Evolutionary conservation across 23 tunicate genomes (phyloP).

Genomic region (Diplosoma virens): DNA sequence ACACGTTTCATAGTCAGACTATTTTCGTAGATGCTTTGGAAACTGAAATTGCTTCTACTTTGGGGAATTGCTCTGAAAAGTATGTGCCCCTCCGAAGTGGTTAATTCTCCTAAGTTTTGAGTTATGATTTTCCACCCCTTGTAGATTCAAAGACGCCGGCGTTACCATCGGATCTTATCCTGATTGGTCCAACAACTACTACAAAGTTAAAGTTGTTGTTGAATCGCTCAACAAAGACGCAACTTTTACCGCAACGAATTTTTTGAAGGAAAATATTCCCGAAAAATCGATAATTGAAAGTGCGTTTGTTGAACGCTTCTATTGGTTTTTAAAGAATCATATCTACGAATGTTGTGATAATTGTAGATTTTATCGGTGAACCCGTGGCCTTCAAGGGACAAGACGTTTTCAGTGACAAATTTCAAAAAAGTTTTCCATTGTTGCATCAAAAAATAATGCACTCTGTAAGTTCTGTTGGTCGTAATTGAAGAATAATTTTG

Average conservation of each 20-base stretch:
- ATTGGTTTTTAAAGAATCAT: neutral
- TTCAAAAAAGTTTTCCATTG: neutral
- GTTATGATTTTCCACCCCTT: neutral
- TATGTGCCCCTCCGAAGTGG: neutral
- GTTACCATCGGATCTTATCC: conserved; percentile 93
- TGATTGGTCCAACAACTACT: conserved; percentile 85
- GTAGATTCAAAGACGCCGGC: conserved; percentile 45
- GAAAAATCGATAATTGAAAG: neutral
- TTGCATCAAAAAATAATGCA: conserved; percentile 19
- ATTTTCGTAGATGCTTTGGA: conserved; percentile 58
- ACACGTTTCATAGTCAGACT: conserved; percentile 33
- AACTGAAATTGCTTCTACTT: conserved; percentile 53
- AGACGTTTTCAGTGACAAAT: conserved; percentile 21
- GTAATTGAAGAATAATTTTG: too few species aligned
- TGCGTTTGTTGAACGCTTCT: neutral
- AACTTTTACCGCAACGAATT: conserved; percentile 38
- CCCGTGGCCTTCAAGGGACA: conserved; percentile 37
- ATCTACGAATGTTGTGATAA: neutral
- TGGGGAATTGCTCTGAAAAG: conserved; percentile 57
- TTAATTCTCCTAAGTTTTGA: neutral
- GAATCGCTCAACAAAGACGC: conserved; percentile 59
- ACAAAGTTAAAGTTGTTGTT: conserved; percentile 78
- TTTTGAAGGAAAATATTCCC: conserved; percentile 37
- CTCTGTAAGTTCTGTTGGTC: conserved; percentile 42
- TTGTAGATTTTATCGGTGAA: conserved; percentile 32